Conservation (phyloP, 1,140 invertebrate genomes). For the Vanessa atalanta region DNA sequence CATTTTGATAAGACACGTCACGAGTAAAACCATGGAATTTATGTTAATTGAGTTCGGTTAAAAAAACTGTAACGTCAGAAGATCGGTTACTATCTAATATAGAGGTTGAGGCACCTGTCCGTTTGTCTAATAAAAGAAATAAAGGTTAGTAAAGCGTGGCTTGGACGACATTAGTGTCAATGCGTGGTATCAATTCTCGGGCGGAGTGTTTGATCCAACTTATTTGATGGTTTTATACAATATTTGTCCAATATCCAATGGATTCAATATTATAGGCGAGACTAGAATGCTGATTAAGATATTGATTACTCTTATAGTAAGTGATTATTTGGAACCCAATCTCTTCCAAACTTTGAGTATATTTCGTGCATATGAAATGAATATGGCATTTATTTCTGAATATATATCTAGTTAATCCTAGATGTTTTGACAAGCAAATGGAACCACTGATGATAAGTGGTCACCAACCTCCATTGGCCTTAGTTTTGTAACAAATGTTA, state of each 20-base stretch:
- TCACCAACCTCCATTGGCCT: too few species aligned
- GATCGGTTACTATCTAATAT: constrained; percentile 36
- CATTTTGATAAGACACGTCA: constrained; percentile 28
- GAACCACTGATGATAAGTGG: too few species aligned
- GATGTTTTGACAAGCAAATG: too few species aligned
- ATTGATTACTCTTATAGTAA: too few species aligned
- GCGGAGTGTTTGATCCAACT: not conserved
- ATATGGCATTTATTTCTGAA: too few species aligned
- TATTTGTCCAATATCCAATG: not conserved
- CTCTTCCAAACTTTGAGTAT: too few species aligned
- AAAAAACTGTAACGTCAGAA: constrained; percentile 20
- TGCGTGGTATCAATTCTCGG: not conserved
- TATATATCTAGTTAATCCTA: too few species aligned
- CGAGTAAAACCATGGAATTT: constrained; percentile 32
- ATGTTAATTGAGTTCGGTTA: constrained; percentile 33
- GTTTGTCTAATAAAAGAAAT: constrained; percentile 9
- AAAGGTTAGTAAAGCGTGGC: constrained; percentile 11
- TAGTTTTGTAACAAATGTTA: too few species aligned
- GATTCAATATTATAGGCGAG: not conserved
- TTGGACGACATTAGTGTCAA: not conserved
- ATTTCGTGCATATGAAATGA: too few species aligned
- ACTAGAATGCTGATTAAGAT: too few species aligned
- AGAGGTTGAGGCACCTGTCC: constrained; percentile 28
- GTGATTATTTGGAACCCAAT: too few species aligned
- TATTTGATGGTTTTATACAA: not conserved